Percentiles rank a stretch among this genome's conserved stretches.
Evolutionary conservation across 2,113 vertebrate genomes (phyloP).

Genomic region (Megatriorchis doriae): DNA sequence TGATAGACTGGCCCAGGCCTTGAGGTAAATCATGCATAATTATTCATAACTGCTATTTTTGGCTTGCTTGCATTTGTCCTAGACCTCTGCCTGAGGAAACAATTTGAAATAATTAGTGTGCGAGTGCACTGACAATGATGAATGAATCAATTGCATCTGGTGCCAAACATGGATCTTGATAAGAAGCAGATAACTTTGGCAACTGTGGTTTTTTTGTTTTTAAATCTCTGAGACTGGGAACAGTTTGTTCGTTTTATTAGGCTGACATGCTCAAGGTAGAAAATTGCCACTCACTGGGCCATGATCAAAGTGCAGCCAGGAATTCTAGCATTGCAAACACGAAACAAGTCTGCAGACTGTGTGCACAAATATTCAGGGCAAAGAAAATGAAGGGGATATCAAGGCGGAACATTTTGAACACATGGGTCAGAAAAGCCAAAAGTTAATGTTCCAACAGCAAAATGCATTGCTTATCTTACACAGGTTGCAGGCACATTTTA

Average conservation of each 20-base stretch:
- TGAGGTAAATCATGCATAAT: constrained; percentile 96
- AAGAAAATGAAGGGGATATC: not conserved
- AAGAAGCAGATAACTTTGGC: constrained; percentile 79
- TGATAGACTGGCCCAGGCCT: constrained; percentile 80
- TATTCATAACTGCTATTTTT: constrained; percentile 93
- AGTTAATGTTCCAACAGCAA: not conserved
- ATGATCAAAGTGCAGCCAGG: not conserved
- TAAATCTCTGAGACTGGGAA: constrained; percentile 31
- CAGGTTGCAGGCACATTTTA: not conserved
- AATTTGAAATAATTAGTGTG: constrained; percentile 93
- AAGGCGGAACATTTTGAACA: not conserved
- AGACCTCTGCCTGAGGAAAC: constrained; percentile 89
- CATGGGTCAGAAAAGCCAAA: not conserved
- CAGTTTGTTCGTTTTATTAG: not conserved
- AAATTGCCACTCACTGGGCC: not conserved
- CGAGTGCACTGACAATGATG: constrained; percentile 83
- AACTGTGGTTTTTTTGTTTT: constrained; percentile 66
- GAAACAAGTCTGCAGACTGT: not conserved
- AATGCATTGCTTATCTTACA: not conserved
- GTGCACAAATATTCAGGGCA: not conserved
- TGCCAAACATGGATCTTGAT: constrained; percentile 73
- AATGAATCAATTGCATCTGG: constrained; percentile 79
- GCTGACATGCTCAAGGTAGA: constrained; percentile 30
- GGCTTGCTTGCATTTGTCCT: constrained; percentile 87
- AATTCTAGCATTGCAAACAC: not conserved